Base-by-base conservation (phyloP, 53 echinoderm and acorn worm species). In the Luidia sarsii region DNA sequence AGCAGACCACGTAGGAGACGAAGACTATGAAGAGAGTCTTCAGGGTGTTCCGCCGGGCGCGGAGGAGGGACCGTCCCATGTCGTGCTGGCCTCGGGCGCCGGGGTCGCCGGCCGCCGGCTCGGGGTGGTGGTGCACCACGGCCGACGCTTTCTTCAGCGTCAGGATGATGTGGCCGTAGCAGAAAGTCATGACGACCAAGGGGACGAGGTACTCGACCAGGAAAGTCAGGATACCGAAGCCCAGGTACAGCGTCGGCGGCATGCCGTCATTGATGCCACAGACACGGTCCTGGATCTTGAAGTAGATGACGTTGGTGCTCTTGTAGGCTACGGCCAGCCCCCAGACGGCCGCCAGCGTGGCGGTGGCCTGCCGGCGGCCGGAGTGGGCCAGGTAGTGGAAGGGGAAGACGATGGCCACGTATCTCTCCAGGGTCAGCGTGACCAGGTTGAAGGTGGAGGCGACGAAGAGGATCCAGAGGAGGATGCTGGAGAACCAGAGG, bases 1-100 rank as follows among this genome's bases (percentile, higher is more conserved):
- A 92, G 48, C 92, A 92, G 51, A 92, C 81, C 11, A 48, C 85
- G 70, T 84, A 89, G 65, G 85, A 84, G 39, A 88, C 57, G 67
- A 85, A 88, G 16, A 91, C 92, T 1, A 87, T 46, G 19, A 89
- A 67, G 13, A 92, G 86, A 4, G 89, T 92, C 28, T 90, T 81
- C 10, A 83, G 75, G 33, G 89, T 86, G 71, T 92, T 92, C 18
- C 65, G 64, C 21, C 83, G 60, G 60, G 83, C 83, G 19, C 66
- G 57, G n/a, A 70, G 18, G 0, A 83, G 61, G 7, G 57, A 69
- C 22, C 83, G 70, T 21, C 83, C 61, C 32, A 83, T 59, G 33
- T 48, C 60, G 45, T 82, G 50, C 4, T 32, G 15, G 23, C 27
- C 27, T 5, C 28, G 3, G 10, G 23, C 25, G 23, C 27, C 27